These are phyloP conservation scores for Luperina nickerlii DNA, from an alignment of 2,888 invertebrate species.

Conservation along the genomic window DNA sequence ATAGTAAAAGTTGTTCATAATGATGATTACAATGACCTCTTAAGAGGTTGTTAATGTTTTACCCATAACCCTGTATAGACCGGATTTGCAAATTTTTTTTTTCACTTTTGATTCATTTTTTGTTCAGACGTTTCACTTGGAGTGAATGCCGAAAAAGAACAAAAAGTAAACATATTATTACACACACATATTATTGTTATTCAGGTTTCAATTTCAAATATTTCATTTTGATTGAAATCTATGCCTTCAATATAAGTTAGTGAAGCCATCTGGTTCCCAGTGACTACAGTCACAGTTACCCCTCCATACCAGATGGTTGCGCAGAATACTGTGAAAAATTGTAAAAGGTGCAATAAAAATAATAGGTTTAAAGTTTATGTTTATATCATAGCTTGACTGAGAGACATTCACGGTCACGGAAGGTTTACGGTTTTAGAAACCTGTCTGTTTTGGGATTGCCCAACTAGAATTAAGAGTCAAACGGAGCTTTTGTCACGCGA, in stretches of 20 bases:
- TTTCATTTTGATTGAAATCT: background rate
- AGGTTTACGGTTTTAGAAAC: background rate
- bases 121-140: background rate
- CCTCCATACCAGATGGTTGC: conserved; percentile 10
- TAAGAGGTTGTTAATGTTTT: too few relatives aligned
- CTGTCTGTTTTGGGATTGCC: conserved; percentile 19
- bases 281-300: background rate
- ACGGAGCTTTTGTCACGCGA: conserved; percentile 17
- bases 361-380: background rate
- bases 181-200: too few relatives aligned
- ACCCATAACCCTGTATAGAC: too few relatives aligned
- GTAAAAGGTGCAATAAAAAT: background rate
- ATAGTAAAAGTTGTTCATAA: too few relatives aligned
- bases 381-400: background rate
- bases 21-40: too few relatives aligned
- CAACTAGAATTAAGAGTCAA: conserved; percentile 4
- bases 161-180: background rate
- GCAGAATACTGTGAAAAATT: conserved; percentile 1
- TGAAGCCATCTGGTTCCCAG: conserved; percentile 30
- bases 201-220: background rate
- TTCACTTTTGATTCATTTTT: background rate
- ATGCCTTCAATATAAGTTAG: background rate
- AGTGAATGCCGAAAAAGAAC: background rate
- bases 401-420: background rate
- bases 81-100: background rate